Base-by-base conservation (phyloP, 1,140 invertebrate species). In the Latrodectus geometricus region DNA sequence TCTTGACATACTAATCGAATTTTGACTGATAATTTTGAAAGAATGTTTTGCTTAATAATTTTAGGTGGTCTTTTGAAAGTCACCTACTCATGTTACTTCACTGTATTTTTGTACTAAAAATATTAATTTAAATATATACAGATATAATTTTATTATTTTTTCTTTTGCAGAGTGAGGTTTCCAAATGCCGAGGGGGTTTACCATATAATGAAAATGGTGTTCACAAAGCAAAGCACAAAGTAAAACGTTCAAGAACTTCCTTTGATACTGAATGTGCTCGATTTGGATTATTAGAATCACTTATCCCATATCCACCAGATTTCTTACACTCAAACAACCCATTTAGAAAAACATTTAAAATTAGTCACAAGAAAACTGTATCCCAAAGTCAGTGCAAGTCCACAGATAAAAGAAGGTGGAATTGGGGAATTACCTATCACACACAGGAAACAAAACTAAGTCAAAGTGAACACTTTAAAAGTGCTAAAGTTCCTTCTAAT, bases 121-220 rank as follows among this genome's bases (percentile, higher is more conserved):
- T 5, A 35, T 35, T 3, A 35, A 3, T 35, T 35, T 35, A 35
- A 35, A 35, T 35, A 5, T 35, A 35, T 35, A 35, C 1, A 5
- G 5, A 35, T 35, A 35, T 35, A 35, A 35, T 35, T 35, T 35
- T 35, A 14, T 61, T 61, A 3, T 8, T 8, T 8, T 15, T 81
- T 83, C 7, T 8, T 69, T 56, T 74, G n/a, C 14, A 84, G 82
- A 48, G 50, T 15, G 49, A 66, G 68, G 74, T 77, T n/a, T 77
- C 83, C 20, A 85, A 85, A 70, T 85, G 73, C 56, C 49, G 65
- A 35, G 74, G 75, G 9, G 73, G 75, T 69, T 48, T 70, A 20
- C 83, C 75, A 14, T 65, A 85, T 49, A 52, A 69, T 69, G 83
- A 85, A 70, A 85, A 85, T 50, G 75, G 83, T 14, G 70, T 85